These are phyloP conservation scores for Plectrocnemia conspersa DNA, from an alignment of 1,140 invertebrate genomes.

Conservation along the genomic window DNA sequence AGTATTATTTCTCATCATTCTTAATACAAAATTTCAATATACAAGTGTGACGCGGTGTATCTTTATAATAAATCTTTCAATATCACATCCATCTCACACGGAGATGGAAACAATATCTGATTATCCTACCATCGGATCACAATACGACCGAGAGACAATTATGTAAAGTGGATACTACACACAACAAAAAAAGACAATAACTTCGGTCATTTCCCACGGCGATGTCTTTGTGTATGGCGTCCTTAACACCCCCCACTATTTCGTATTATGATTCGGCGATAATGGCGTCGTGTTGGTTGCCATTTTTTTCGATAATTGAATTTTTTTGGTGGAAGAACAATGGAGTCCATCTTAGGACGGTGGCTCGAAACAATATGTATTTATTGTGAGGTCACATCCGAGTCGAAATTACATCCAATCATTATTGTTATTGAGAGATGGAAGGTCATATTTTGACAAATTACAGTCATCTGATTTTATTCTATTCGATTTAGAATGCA, in stretches of 20 bases:
- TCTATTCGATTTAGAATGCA: no score
- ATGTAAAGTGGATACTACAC: conserved; percentile 15
- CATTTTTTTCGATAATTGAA: conserved; percentile 17
- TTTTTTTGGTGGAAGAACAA: conserved; percentile 13
- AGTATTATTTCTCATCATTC: no score
- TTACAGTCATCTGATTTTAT: no score
- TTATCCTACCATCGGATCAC: conserved; percentile 11
- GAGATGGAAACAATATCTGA: conserved; percentile 23
- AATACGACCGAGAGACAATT: conserved; percentile 21
- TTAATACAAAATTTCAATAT: no score
- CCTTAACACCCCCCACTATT: conserved; percentile 20
- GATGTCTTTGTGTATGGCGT: conserved; percentile 18
- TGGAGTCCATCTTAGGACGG: neutral
- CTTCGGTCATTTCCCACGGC: conserved; percentile 13
- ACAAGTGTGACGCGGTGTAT: no score
- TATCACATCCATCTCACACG: conserved; percentile 4
- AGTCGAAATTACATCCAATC: no score
- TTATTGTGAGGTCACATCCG: no score
- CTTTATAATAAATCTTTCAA: no score
- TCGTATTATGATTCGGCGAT: conserved; percentile 11
- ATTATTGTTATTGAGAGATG: no score
- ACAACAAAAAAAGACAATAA: conserved; percentile 16
- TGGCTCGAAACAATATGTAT: conserved; percentile 4
- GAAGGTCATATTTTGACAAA: no score
- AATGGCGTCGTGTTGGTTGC: conserved; percentile 19